Base-by-base conservation (phyloP, 92 coral and sea anemone species). In the Zoanthus sansibaricus region DNA sequence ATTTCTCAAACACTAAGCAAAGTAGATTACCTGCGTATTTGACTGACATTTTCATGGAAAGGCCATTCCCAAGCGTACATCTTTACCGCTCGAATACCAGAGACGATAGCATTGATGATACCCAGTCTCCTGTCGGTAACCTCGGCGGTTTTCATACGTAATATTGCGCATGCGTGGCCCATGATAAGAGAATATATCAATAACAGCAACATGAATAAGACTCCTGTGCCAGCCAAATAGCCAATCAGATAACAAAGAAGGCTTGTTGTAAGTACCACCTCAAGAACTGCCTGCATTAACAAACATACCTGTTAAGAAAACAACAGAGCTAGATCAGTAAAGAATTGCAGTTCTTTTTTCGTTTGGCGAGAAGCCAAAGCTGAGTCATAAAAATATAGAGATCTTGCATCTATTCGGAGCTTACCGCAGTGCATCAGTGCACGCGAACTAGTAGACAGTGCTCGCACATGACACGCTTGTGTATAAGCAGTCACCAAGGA, bases 241-340 rank as follows among this genome's bases (percentile, higher is more conserved):
- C 97, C 95, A 88, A 94, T 85, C 87, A 92, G 79, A 76, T 86
- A 92, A 82, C 93, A 88, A 84, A 90, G 68, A 15, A 92, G 79
- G 18, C 84, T 47, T 3, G 92, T 89, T 62, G 91, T 82, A 11
- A 92, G 77, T 9, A 91, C 73, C 16, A 94, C 32, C 79, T 94
- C 91, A 31, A 91, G 76, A 14, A 82, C 82, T 9, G 91, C 92
- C 71, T 87, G 97, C 10, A 55, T 32, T 10, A 94, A 42, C 11
- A 48, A 9, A 49, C 83, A 84, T 20, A 86, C 78, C 20, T 80
- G 61, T 45, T 64, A n/a, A 44, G 4, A 37, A 1, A 76, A 21
- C 16, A 30, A 51, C 7, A 30, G 32, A 69, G 30, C 9, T 69
- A 8, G 1, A 30, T 69, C 13, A 69, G 3, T 69, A 6, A 69